Evolutionary conservation across 2,888 invertebrate genomes (phyloP).

Genomic region (Tenthredo livida): DNA sequence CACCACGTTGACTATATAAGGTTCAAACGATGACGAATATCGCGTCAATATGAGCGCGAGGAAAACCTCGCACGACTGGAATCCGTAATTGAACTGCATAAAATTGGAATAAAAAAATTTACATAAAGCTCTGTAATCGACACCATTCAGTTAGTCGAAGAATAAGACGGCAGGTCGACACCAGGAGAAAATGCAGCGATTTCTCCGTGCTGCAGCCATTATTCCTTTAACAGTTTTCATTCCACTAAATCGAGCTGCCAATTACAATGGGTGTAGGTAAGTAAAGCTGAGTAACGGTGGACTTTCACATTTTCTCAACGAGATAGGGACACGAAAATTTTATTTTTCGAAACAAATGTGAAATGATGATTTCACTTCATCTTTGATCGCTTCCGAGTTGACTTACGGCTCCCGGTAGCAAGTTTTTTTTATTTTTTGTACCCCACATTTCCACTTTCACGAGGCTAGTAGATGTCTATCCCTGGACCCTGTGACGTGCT

Average conservation of each 20-base stretch:
- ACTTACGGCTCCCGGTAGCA: background rate
- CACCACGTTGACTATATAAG: background rate
- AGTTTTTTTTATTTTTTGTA: background rate
- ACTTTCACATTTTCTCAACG: background rate
- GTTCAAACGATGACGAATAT: conserved; percentile 21
- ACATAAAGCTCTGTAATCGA: background rate
- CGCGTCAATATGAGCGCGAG: background rate
- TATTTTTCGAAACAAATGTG: background rate
- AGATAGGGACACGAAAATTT: background rate
- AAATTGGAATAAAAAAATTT: conserved; percentile 12
- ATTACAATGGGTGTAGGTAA: conserved; percentile 35
- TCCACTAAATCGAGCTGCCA: conserved; percentile 9
- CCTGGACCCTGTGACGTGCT: background rate
- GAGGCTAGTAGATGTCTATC: background rate
- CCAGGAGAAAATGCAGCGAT: background rate
- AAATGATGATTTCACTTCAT: background rate
- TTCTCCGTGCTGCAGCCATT: background rate
- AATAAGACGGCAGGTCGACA: conserved; percentile 10
- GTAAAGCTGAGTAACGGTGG: background rate
- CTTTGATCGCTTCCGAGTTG: background rate
- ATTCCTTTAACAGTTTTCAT: background rate
- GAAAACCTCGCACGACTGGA: conserved; percentile 4
- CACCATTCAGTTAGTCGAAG: background rate
- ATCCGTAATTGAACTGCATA: conserved; percentile 29
- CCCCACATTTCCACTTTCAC: background rate